Base-by-base conservation (phyloP, 1,140 invertebrate species). In the Yoshiicerus persimilis region DNA sequence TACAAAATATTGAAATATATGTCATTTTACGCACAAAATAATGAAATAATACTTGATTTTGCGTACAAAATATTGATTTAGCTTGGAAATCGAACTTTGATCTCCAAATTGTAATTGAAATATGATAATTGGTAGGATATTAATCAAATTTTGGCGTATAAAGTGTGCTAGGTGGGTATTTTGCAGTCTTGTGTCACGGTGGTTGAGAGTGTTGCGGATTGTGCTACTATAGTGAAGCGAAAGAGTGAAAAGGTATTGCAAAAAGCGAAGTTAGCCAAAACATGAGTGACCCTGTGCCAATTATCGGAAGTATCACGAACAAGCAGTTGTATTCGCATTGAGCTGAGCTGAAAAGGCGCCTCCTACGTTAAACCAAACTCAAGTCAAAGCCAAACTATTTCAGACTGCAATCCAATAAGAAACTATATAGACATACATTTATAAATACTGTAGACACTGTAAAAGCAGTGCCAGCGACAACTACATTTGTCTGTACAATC, bases 241-340 rank as follows among this genome's bases (percentile, higher is more conserved):
- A 56, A n/a, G 47, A 56, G 47, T 56, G 47, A 56, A 56, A 80
- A 6, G 75, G 6, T n/a, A n/a, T 80, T 32, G 66, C 25, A 30
- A 80, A 80, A 80, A 80, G 38, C 20, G 16, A 80, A 20, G 32
- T 20, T 34, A 80, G 32, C 75, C 75, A 80, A 80, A 80, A 80
- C 75, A 80, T 34, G 75, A 80, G 32, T 80, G 75, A 80, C 75
- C 75, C 75, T 80, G 75, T 80, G 75, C 75, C 75, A 80, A 80
- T 80, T 80, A 34, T 80, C 75, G 75, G 75, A 80, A 80, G 34
- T 80, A 80, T 80, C 75, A 80, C 75, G 75, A 80, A 20, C 75
- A 38, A 80, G 32, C n/a, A 16, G 47, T 56, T 56, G 47, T 56
- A 56, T 16, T 56, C 47, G 47, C 47, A 56, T 16, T 56, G 3